These are phyloP conservation scores for Amphimedon queenslandica DNA, from an alignment of 37 sponge, comb jelly and placozoan genomes.

Conservation along the genomic window DNA sequence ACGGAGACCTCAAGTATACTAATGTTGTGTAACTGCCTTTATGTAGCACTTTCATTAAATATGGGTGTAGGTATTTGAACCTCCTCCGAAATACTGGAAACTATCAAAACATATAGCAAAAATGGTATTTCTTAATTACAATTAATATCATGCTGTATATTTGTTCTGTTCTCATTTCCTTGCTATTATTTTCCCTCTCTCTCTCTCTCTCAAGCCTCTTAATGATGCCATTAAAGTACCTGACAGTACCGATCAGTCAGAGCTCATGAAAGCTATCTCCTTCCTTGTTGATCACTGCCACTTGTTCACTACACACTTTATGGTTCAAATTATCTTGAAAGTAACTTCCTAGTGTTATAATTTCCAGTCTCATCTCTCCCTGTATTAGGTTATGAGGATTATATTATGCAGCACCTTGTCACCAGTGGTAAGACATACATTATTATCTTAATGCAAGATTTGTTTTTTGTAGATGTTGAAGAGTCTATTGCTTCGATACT, in stretches of 20 bases:
- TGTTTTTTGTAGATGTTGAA: slow-evolving; percentile 42
- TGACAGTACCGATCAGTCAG: slow-evolving; percentile 18
- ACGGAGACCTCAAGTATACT: no score
- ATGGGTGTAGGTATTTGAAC: no score
- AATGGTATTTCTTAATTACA: no score
- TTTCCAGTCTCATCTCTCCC: background rate
- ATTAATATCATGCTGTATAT: background rate
- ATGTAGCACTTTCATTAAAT: no score
- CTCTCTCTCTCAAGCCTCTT: background rate
- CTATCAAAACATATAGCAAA: no score
- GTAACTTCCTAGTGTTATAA: slow-evolving; percentile 12
- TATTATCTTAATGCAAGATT: background rate
- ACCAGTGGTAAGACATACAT: slow-evolving; percentile 25
- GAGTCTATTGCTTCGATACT: slow-evolving; percentile 29
- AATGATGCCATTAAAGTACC: no score
- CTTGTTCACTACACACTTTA: slow-evolving; percentile 39
- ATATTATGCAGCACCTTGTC: slow-evolving; percentile 7
- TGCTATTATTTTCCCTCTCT: background rate
- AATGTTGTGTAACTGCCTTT: no score
- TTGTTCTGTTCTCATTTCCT: background rate
- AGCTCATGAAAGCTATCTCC: slow-evolving; percentile 23
- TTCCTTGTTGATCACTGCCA: slow-evolving; percentile 37
- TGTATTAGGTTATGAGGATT: slow-evolving; percentile 28
- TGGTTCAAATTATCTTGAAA: slow-evolving; percentile 9
- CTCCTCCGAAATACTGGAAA: no score